Conservation (phyloP, 1,140 invertebrate genomes). For the Drosophila ficusphila region DNA sequence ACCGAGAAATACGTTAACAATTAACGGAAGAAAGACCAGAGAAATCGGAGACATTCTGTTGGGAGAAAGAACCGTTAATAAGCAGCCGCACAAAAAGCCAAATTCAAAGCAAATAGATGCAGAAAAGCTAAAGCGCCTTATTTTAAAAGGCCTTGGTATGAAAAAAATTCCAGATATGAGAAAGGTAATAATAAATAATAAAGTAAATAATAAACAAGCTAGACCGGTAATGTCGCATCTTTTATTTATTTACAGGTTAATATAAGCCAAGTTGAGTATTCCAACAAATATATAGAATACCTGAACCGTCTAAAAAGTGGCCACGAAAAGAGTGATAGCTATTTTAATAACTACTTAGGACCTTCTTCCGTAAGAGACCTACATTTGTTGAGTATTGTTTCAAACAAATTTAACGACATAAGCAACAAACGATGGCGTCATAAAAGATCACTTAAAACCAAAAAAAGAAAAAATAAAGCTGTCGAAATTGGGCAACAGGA, state of each 20-base stretch:
- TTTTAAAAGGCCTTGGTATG: constrained; percentile 68
- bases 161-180: constrained; percentile 69
- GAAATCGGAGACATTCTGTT: constrained; percentile 1
- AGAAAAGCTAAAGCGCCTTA: constrained; percentile 47
- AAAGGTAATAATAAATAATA: constrained; percentile 52
- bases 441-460: constrained; percentile 9
- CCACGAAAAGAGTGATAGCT: neutral
- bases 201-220: neutral
- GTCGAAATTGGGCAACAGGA: neutral
- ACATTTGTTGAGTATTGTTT: constrained; percentile 59
- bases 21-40: constrained; percentile 1
- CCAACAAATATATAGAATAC: constrained; percentile 77
- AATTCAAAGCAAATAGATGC: constrained; percentile 29
- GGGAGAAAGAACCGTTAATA: neutral
- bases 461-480: neutral
- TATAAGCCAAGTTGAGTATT: constrained; percentile 79
- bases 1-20: neutral
- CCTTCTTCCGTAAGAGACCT: constrained; percentile 7
- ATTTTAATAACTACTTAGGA: neutral
- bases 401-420: constrained; percentile 49
- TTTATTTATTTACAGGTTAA: constrained; percentile 65
- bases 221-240: neutral
- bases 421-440: constrained; percentile 23
- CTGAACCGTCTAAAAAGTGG: constrained; percentile 48
- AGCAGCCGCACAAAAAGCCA: neutral